phyloP scores from a whole-genome alignment of 1,140 invertebrate species.

The Mya arenaria region DNA sequence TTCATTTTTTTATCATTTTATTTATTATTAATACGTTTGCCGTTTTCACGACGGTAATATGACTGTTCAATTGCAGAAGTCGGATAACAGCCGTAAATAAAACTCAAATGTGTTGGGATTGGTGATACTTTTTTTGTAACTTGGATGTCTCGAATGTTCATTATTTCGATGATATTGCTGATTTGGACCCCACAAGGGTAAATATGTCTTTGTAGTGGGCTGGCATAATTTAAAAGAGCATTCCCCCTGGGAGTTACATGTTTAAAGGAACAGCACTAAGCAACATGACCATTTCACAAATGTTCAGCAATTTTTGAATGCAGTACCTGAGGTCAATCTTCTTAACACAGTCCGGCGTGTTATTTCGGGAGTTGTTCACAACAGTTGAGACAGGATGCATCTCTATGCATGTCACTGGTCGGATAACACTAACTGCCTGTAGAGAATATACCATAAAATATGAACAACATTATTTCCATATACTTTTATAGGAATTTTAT shows the following conservation, averaged over 20 bases:
- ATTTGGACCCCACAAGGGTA: neutral
- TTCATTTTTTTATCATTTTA: too few species aligned
- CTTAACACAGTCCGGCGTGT: conserved; percentile 86
- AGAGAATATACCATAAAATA: too few species aligned
- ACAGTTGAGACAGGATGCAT: conserved; percentile 87
- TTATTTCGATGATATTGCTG: neutral
- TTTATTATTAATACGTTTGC: too few species aligned
- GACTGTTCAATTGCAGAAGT: too few species aligned
- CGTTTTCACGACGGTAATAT: too few species aligned
- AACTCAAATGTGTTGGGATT: too few species aligned
- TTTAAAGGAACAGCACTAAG: neutral
- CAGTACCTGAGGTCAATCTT: conserved; percentile 79
- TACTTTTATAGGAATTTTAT: too few species aligned
- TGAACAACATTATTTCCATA: too few species aligned
- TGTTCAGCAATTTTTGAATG: conserved; percentile 85
- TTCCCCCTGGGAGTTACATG: neutral
- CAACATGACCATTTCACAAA: neutral
- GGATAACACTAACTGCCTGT: conserved; percentile 72
- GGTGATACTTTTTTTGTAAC: too few species aligned
- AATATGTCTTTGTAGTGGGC: neutral
- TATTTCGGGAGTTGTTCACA: conserved; percentile 89
- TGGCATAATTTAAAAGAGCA: neutral
- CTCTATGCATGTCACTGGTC: conserved; percentile 81
- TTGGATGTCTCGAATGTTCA: neutral
- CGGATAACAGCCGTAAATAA: too few species aligned